Percentiles rank a stretch among this genome's conserved stretches.
Evolutionary conservation across 2,113 vertebrate species (phyloP).

Genomic region (Rattus rattus): DNA sequence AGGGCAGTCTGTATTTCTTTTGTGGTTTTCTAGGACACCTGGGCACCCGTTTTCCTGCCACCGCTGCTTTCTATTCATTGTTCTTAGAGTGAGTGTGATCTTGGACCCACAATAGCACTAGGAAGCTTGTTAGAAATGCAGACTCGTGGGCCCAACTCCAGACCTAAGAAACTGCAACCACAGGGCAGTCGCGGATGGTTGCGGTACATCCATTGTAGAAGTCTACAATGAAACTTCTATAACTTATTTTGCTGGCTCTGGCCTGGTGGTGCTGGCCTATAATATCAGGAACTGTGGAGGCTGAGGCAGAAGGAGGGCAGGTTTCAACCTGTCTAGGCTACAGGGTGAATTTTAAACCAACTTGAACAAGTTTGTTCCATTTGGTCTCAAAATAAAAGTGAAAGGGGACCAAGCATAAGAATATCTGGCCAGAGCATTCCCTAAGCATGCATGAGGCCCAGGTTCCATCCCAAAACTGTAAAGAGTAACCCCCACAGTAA

Average conservation of each 20-base stretch:
- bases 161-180: neutral
- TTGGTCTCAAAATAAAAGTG: neutral
- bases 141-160: neutral
- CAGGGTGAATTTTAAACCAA: neutral
- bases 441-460: neutral
- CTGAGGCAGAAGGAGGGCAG: neutral
- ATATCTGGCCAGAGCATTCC: neutral
- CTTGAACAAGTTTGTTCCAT: neutral
- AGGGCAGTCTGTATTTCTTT: neutral
- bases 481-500: neutral
- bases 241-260: neutral
- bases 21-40: neutral
- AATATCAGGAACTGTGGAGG: neutral
- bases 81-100: neutral
- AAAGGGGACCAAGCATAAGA: neutral
- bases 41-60: neutral
- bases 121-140: neutral
- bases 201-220: neutral
- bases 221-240: neutral
- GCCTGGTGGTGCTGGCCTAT: neutral
- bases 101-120: neutral
- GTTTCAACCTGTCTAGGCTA: neutral
- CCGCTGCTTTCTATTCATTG: neutral
- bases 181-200: accelerated
- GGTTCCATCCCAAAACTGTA: neutral